These are phyloP conservation scores for Tichodroma muraria DNA, from an alignment of 2,113 vertebrate species.

Conservation along the genomic window DNA sequence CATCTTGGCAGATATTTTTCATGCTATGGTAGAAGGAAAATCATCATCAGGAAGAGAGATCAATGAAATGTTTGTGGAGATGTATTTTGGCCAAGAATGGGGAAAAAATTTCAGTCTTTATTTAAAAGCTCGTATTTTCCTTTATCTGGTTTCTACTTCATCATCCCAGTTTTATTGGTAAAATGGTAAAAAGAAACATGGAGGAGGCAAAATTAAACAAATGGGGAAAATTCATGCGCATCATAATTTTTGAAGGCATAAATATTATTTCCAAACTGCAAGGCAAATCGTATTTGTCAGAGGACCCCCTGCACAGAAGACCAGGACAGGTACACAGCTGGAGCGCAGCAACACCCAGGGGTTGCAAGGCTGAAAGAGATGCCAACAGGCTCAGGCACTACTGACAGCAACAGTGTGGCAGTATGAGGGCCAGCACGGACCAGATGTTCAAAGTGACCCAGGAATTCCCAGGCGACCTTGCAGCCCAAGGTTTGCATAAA, in stretches of 20 bases:
- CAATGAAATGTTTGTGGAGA: not conserved
- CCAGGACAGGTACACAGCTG: not conserved
- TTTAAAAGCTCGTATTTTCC: constrained; percentile 1
- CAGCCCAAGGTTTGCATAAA: not conserved
- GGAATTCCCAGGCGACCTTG: not conserved
- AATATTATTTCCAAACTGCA: not conserved
- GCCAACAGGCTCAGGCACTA: not conserved
- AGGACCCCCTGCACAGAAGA: not conserved
- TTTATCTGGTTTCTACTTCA: not conserved
- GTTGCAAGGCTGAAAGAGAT: not conserved
- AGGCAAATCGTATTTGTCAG: not conserved
- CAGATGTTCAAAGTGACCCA: not conserved
- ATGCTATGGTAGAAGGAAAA: not conserved
- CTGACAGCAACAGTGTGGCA: not conserved
- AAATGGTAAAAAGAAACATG: not conserved
- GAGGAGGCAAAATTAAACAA: not conserved
- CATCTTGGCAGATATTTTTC: not conserved
- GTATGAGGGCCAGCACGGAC: not conserved
- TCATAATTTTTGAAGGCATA: not conserved
- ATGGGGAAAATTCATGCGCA: not conserved
- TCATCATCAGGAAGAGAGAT: not conserved
- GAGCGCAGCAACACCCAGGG: not conserved
- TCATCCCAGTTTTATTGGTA: not conserved
- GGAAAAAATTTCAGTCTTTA: not conserved
- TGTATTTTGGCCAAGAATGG: not conserved